Evolutionary conservation across 2,888 invertebrate species (phyloP), one percentile per base, ranked within the genome.

Genomic region (Stenchaetothrips biformis): DNA sequence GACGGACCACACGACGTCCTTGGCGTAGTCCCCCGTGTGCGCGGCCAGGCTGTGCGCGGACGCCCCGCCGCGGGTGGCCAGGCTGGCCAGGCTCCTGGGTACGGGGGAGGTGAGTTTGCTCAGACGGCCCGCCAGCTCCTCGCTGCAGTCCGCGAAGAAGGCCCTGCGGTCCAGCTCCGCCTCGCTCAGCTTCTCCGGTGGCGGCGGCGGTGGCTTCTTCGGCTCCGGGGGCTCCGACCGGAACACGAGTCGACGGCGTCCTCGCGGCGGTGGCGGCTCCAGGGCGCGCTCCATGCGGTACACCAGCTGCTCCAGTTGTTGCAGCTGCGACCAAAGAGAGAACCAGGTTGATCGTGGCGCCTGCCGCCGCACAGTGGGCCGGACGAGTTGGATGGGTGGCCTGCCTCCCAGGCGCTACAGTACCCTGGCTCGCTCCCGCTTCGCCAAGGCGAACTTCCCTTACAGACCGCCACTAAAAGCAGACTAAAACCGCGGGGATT

Each of bases 211-310:
- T 0, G 67, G 67, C 67, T 21, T 21, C 7, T 25, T 74, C 67
- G 67, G 67, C 67, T 74, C 67, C 25, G 67, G 67, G 7, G 67
- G 67, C 67, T 25, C 7, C 7, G 67, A 74, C 67, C 67, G 67
- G 67, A 74, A 74, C 25, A 74, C 67, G 25, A 74, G 67, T 8
- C 67, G 67, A 25, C 25, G 67, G 25, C 25, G 67, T 21, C 25
- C 7, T 7, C 67, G 67, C 67, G 67, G 67, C 21, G 67, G 67
- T 7, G 67, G 67, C 67, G 67, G 67, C 67, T 74, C 67, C 9
- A 74, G 67, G 9, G 25, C 67, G 21, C 67, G n/a, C 67, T 74
- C 67, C 67, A 74, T 74, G 67, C 67, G 67, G 67, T 74, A 74
- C 67, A 74, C 67, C 21, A 74, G 67, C 67, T 74, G 67, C 67